Conservation (phyloP, 2,797 vertebrate species). For the Bufotes viridis region DNA sequence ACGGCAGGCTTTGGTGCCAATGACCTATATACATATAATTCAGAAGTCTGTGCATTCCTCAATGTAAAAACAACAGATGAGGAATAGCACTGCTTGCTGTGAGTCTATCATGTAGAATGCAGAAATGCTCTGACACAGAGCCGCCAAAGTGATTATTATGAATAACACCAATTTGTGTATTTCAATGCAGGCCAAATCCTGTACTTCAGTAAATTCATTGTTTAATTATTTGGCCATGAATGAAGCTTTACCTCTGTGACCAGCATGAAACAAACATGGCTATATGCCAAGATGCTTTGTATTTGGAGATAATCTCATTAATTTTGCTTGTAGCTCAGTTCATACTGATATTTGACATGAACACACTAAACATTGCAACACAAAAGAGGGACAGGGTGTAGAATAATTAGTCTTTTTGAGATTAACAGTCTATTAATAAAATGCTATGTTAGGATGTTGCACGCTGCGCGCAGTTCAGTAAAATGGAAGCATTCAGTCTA, state of each 20-base stretch:
- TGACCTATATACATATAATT: neutral
- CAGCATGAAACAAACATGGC: slow-evolving; percentile 27
- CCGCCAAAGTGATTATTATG: slow-evolving; percentile 19
- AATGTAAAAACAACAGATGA: neutral
- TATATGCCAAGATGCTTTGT: slow-evolving; percentile 45
- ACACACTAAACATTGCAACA: neutral
- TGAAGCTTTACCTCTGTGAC: slow-evolving; percentile 34
- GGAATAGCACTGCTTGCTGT: neutral
- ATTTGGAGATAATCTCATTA: slow-evolving; percentile 51
- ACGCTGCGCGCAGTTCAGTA: neutral
- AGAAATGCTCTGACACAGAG: neutral
- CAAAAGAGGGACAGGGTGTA: neutral
- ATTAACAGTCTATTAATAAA: neutral
- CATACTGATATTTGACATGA: slow-evolving; percentile 5
- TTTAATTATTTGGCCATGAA: slow-evolving; percentile 47
- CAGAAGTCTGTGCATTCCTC: neutral
- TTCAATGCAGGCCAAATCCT: slow-evolving; percentile 14
- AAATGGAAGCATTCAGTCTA: neutral
- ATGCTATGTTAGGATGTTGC: neutral
- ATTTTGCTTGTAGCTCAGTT: slow-evolving; percentile 29
- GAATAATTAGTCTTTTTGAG: neutral
- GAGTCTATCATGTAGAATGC: neutral
- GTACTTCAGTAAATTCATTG: slow-evolving; percentile 21
- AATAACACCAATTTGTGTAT: slow-evolving; percentile 7
- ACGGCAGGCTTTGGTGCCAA: neutral